Evolutionary conservation across 2,888 invertebrate species (phyloP).

Genomic region (Drosophila aldrichi): DNA sequence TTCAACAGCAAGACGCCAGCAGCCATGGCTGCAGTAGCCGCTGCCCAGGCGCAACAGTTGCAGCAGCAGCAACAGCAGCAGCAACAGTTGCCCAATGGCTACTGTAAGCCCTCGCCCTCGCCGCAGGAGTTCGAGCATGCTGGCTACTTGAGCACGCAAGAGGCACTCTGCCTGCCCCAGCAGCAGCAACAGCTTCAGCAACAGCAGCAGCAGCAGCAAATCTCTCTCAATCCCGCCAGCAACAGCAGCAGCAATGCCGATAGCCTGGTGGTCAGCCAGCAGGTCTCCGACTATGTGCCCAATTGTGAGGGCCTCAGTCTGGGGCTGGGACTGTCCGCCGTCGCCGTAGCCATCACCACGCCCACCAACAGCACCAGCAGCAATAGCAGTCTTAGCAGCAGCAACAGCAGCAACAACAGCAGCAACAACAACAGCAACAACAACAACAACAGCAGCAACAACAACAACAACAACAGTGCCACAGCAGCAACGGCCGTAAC

Average conservation of each 20-base stretch:
- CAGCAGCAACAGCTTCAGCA: constrained; percentile 48
- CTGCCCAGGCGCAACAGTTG: constrained; percentile 56
- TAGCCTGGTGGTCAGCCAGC: constrained; percentile 56
- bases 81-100: constrained; percentile 82
- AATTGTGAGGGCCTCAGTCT: constrained; percentile 65
- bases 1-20: constrained; percentile 72
- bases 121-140: constrained; percentile 81
- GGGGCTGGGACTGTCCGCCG: constrained; percentile 30
- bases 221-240: constrained; percentile 62
- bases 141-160: constrained; percentile 83
- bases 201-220: constrained; percentile 49
- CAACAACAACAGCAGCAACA: neutral
- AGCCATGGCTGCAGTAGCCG: constrained; percentile 69
- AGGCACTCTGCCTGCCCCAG: constrained; percentile 68
- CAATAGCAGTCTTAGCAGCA: constrained; percentile 30
- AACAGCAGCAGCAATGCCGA: constrained; percentile 62
- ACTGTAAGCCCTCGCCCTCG: constrained; percentile 85
- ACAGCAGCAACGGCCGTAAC: constrained; percentile 4
- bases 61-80: constrained; percentile 65
- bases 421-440: constrained; percentile 28
- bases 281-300: constrained; percentile 68
- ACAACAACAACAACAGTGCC: constrained; percentile 7
- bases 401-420: constrained; percentile 18
- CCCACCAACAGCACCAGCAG: constrained; percentile 55
- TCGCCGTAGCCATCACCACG: constrained; percentile 46